These are phyloP conservation scores for Pedetes capensis DNA, from an alignment of 2,113 vertebrate species.

Conservation along the genomic window DNA sequence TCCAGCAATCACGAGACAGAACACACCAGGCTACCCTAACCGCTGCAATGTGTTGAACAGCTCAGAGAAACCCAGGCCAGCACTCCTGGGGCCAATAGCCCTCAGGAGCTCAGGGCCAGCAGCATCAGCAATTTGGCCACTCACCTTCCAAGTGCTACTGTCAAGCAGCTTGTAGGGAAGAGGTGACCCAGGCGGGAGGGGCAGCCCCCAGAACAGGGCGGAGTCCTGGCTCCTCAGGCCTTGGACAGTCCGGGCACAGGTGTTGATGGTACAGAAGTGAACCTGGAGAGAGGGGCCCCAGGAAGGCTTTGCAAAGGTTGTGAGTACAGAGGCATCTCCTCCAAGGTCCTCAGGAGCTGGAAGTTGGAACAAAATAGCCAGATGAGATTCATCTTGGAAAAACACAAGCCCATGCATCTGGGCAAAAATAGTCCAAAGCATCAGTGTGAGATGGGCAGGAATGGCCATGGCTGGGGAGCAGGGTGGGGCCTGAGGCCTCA, in stretches of 20 bases:
- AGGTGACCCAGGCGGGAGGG: neutral
- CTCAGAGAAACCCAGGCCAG: neutral
- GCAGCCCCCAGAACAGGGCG: neutral
- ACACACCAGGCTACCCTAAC: neutral
- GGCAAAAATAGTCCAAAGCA: neutral
- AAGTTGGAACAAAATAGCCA: conserved; percentile 10
- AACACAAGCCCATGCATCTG: conserved; percentile 28
- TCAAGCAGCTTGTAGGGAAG: neutral
- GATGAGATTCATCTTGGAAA: conserved; percentile 40
- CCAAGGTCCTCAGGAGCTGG: neutral
- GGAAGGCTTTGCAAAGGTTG: neutral
- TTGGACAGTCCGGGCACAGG: neutral
- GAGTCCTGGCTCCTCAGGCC: neutral
- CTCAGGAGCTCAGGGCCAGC: neutral
- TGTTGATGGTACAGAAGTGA: neutral
- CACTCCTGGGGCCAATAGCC: neutral
- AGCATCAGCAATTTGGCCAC: neutral
- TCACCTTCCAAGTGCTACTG: neutral
- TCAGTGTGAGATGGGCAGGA: neutral
- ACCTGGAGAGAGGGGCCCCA: neutral
- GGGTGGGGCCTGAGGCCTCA: too few species aligned
- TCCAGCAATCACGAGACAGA: neutral
- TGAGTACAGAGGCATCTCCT: neutral
- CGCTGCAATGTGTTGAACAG: neutral
- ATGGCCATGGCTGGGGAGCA: neutral